Evolutionary conservation across 2,888 invertebrate species (phyloP), one percentile per base, ranked within the genome.

Genomic region (Netelia inedita): DNA sequence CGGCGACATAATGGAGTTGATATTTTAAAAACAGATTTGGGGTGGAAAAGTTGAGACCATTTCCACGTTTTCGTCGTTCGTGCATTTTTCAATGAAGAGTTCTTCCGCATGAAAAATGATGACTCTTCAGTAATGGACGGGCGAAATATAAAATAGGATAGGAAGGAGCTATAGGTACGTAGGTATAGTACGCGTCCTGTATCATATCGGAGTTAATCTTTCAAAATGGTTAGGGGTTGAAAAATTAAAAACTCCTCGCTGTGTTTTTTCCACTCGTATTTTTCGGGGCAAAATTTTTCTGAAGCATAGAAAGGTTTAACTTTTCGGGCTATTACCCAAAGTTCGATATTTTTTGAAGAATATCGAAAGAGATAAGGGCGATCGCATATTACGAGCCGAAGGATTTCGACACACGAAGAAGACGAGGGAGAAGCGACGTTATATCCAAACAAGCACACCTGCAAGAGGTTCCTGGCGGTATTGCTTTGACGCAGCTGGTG

Each of bases 401-500:
- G 79, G 72, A 72, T 79, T 72, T 72, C 79, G 72, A 79, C 72
- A 72, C 71, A 23, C 10, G 35, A 55, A 55, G 35, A 55, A 55
- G 55, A 75, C 55, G 55, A 59, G 10, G 57, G n/a, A 16, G 61
- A 43, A 21, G 53, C n/a, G 19, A 73, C 46, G 41, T 63, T 61
- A 68, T 46, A 69, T 57, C 35, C 59, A 61, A 66, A 76, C 61
- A 72, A 46, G 68, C 57, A 71, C 79, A 84, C 63, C 80, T 80
- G 81, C 72, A 68, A 79, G 76, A 69, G 46, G 55, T 53, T 66
- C 63, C 28, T 65, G 68, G 11, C 57, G 61, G 83, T 75, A 83
- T 83, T 79, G 83, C 83, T 83, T 79, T 79, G 79, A 72, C 71
- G 79, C 83, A 83, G 79, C 79, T 80, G 83, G 79, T 83, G 83